These are phyloP conservation scores for Aelia acuminata DNA, from an alignment of 2,888 invertebrate species.

Conservation along the genomic window DNA sequence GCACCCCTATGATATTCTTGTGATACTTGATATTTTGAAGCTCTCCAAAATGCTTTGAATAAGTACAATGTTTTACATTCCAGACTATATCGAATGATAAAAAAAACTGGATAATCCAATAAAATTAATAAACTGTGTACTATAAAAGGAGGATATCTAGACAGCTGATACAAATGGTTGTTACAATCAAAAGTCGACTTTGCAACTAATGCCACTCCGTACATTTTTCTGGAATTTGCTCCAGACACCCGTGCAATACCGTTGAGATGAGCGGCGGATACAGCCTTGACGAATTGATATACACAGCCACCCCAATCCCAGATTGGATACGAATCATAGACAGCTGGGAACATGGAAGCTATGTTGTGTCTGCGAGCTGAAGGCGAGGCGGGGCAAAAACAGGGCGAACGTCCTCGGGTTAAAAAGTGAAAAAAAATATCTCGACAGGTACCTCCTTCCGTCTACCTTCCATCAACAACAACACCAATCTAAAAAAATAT, in stretches of 20 bases:
- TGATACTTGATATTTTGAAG: too few relatives aligned
- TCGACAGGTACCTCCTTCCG: constrained; percentile 1
- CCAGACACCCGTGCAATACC: neutral
- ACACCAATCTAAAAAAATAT: neutral
- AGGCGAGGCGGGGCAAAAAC: neutral
- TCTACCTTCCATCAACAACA: neutral
- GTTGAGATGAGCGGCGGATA: neutral
- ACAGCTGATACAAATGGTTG: too few relatives aligned
- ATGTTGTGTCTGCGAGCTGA: neutral
- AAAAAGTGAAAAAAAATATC: neutral
- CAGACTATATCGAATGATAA: too few relatives aligned
- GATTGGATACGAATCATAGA: constrained; percentile 3
- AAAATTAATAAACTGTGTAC: too few relatives aligned
- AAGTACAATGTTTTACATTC: too few relatives aligned
- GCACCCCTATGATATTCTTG: too few relatives aligned
- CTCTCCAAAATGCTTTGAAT: too few relatives aligned
- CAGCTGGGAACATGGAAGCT: neutral
- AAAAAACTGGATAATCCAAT: too few relatives aligned
- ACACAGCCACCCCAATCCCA: neutral
- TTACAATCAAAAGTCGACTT: neutral
- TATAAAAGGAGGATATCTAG: too few relatives aligned
- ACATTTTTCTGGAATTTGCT: neutral
- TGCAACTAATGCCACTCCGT: neutral
- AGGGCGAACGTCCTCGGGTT: neutral
- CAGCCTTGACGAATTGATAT: neutral